Evolutionary conservation across 2,113 vertebrate species (phyloP).

Genomic region (Circaetus gallicus): DNA sequence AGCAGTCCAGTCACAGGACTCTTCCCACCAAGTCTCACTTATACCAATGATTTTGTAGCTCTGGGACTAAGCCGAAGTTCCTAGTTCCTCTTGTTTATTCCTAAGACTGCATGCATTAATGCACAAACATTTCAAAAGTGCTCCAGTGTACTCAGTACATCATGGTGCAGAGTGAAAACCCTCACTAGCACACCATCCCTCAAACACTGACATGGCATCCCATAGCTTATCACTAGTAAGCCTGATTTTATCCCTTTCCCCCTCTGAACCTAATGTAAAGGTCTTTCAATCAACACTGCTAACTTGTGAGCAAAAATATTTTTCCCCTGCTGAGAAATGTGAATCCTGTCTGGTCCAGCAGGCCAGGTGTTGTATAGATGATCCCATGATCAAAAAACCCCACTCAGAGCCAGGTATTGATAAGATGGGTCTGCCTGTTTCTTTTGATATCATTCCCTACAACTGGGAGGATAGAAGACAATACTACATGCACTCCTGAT

Average conservation of each 20-base stretch:
- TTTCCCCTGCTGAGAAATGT: neutral
- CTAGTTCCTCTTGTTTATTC: neutral
- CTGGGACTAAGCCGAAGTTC: neutral
- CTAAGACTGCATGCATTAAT: neutral
- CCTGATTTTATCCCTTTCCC: neutral
- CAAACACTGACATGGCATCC: neutral
- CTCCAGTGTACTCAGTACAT: neutral
- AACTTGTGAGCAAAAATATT: neutral
- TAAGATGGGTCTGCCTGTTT: neutral
- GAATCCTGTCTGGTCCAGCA: neutral
- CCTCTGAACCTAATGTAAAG: neutral
- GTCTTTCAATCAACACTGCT: neutral
- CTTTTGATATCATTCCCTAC: neutral
- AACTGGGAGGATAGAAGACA: neutral
- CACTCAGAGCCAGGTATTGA: neutral
- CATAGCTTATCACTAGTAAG: neutral
- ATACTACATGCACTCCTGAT: too few species aligned
- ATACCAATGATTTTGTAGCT: neutral
- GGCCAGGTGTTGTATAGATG: neutral
- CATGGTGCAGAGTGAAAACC: neutral
- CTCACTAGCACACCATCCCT: neutral
- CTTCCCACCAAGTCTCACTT: neutral
- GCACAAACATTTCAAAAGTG: neutral
- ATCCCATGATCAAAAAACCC: too few species aligned
- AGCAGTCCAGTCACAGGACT: neutral